phyloP scores from a whole-genome alignment of 1,140 invertebrate genomes.

The Drosophila pachea region DNA sequence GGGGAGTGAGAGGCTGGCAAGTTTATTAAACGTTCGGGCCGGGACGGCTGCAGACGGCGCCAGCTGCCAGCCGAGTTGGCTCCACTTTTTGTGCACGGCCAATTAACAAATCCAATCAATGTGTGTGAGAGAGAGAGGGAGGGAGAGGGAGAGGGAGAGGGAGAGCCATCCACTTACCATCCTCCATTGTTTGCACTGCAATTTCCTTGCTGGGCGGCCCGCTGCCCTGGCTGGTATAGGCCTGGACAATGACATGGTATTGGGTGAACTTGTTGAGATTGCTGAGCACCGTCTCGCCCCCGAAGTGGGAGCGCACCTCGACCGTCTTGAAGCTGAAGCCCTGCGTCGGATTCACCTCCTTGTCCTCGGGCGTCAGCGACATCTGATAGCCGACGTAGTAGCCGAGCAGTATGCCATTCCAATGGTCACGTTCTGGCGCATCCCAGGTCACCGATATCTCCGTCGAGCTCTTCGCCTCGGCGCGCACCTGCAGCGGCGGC shows the following conservation, averaged over 20 bases:
- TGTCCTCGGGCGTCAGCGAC: constrained; percentile 79
- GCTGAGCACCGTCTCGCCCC: constrained; percentile 83
- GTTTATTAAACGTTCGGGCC: constrained; percentile 60
- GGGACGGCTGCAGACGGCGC: constrained; percentile 13
- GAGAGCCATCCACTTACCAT: constrained; percentile 83
- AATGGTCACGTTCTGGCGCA: constrained; percentile 90
- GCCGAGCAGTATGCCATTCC: constrained; percentile 94
- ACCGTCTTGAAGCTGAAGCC: constrained; percentile 87
- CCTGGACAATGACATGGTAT: constrained; percentile 94
- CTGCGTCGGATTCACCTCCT: constrained; percentile 75
- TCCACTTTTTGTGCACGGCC: constrained; percentile 59
- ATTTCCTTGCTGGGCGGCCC: constrained; percentile 92
- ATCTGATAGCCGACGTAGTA: constrained; percentile 95
- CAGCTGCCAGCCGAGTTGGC: constrained; percentile 10
- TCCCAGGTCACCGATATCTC: constrained; percentile 94
- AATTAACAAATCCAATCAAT: constrained; percentile 77
- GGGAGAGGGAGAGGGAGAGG: not conserved
- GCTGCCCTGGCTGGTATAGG: constrained; percentile 93
- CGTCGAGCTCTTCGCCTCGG: constrained; percentile 92
- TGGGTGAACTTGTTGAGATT: constrained; percentile 90
- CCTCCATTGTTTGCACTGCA: constrained; percentile 90
- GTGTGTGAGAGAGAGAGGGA: constrained; percentile 26
- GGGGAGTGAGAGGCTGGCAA: constrained; percentile 7
- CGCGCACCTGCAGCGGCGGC: constrained; percentile 89
- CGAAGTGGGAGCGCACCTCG: constrained; percentile 83